Percentiles rank a stretch among this genome's conserved stretches.
phyloP scores from a whole-genome alignment of 2,888 invertebrate species.

The Melanophora roralis region DNA sequence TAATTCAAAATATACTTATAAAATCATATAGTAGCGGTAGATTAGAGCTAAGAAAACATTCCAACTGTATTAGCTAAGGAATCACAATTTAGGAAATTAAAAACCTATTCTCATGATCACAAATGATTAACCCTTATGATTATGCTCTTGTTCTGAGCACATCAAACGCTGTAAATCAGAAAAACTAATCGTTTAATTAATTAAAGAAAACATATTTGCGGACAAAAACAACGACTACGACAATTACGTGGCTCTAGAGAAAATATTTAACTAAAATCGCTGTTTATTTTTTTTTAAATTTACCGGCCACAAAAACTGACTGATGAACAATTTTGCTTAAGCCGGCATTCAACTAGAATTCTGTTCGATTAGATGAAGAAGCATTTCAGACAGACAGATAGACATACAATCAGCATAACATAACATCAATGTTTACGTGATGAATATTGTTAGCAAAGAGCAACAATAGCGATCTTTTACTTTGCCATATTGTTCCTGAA shows the following conservation, averaged over 20 bases:
- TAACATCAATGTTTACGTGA: conserved; percentile 62
- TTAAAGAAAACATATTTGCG: conserved; percentile 67
- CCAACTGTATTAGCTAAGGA: too few relatives aligned
- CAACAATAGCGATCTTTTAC: conserved; percentile 60
- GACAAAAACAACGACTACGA: conserved; percentile 1
- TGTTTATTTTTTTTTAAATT: background rate
- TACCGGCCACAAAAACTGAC: background rate
- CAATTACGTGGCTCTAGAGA: background rate
- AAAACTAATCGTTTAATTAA: conserved; percentile 74
- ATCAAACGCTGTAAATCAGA: conserved; percentile 69
- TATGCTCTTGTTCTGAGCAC: conserved; percentile 37
- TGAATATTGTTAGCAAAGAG: conserved; percentile 55
- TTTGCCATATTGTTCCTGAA: conserved; percentile 58
- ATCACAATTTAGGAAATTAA: background rate
- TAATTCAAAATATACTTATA: too few relatives aligned
- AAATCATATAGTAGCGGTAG: too few relatives aligned
- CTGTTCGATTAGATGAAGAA: too few relatives aligned
- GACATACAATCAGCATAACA: conserved; percentile 50
- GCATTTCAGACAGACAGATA: conserved; percentile 8
- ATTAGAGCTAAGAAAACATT: too few relatives aligned
- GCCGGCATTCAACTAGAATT: too few relatives aligned
- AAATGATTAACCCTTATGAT: conserved; percentile 55
- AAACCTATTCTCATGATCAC: conserved; percentile 52
- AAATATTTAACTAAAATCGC: conserved; percentile 13
- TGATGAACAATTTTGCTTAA: background rate